These are phyloP conservation scores for Nannospalax galili DNA, from an alignment of 2,113 vertebrate species.

Conservation along the genomic window DNA sequence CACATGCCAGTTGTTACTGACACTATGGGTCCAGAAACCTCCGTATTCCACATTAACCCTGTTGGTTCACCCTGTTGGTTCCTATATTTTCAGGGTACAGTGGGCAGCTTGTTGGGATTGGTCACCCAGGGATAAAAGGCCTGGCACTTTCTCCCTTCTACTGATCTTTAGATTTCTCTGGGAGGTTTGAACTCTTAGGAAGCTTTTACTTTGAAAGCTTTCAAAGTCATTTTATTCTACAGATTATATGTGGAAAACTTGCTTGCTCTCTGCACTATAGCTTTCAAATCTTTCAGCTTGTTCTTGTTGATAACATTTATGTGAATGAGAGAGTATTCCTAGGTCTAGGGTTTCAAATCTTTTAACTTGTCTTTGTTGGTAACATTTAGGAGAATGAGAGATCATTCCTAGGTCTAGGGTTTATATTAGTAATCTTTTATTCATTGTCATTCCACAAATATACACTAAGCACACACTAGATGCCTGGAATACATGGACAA, in stretches of 20 bases:
- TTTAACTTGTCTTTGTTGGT: background rate
- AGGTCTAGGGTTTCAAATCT: background rate
- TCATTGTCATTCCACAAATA: slow-evolving; percentile 21
- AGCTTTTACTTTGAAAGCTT: slow-evolving; percentile 27
- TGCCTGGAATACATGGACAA: background rate
- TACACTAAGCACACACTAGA: background rate
- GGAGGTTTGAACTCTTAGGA: background rate
- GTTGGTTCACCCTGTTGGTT: background rate
- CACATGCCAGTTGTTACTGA: background rate
- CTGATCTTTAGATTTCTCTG: background rate
- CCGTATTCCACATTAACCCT: background rate
- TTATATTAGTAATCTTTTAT: slow-evolving; percentile 39
- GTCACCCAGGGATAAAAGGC: background rate
- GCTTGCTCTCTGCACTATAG: background rate
- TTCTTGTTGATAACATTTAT: slow-evolving; percentile 23
- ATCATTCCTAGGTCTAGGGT: background rate
- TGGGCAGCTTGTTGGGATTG: background rate
- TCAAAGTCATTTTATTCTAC: slow-evolving; percentile 30
- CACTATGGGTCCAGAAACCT: background rate
- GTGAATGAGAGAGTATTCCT: background rate
- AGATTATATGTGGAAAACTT: background rate
- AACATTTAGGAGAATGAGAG: slow-evolving; percentile 9
- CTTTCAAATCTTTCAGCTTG: background rate
- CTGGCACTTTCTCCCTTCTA: background rate
- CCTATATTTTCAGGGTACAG: background rate